Conservation (phyloP, 1,140 invertebrate species). For the Arctopsyche grandis region DNA sequence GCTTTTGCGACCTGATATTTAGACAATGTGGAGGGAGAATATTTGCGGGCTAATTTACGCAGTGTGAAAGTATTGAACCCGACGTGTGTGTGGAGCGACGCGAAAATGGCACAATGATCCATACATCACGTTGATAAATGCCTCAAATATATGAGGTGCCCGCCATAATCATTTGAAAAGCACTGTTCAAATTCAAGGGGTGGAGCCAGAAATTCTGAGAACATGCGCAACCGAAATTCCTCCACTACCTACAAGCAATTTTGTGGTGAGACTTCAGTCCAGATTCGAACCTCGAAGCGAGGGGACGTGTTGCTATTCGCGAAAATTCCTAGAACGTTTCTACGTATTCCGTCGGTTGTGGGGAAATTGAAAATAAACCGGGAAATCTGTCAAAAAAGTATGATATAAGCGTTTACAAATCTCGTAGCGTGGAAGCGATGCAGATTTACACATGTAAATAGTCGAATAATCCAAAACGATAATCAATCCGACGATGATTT, state of each 20-base stretch:
- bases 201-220: constrained; percentile 21
- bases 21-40: no score
- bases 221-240: constrained; percentile 39
- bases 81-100: no score
- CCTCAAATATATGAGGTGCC: not conserved
- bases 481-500: no score
- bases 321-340: not conserved
- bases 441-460: not conserved
- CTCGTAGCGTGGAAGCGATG: no score
- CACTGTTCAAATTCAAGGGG: constrained; percentile 24
- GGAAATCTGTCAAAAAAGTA: not conserved
- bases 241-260: constrained; percentile 4
- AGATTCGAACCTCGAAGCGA: constrained; percentile 21
- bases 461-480: no score
- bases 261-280: constrained; percentile 31
- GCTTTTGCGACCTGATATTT: no score
- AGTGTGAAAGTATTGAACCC: no score
- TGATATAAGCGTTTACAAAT: no score
- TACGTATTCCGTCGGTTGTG: not conserved
- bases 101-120: not conserved
- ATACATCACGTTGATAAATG: not conserved
- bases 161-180: constrained; percentile 29
- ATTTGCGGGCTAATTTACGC: no score
- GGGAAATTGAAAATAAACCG: not conserved
- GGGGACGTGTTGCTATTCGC: constrained; percentile 9